phyloP scores from a whole-genome alignment of 2,888 invertebrate genomes.

The Mythimna lalbum region DNA sequence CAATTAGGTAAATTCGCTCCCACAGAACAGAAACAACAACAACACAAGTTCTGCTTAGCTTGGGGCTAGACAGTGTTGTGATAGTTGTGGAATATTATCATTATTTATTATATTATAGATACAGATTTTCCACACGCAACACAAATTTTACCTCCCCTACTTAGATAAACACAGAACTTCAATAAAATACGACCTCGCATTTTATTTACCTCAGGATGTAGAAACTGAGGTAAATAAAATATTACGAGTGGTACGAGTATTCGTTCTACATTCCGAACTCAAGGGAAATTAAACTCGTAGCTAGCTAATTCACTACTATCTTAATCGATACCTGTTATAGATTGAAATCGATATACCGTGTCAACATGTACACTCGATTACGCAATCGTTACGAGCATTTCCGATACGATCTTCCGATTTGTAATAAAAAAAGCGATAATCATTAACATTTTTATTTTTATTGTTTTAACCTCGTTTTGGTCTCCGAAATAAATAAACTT shows the following conservation, averaged over 20 bases:
- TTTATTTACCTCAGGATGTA: conserved; percentile 1
- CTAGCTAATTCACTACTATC: background rate
- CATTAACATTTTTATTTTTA: conserved; percentile 40
- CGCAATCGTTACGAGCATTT: conserved; percentile 29
- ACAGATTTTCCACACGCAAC: too few species aligned
- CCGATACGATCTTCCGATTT: conserved; percentile 35
- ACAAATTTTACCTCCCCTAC: too few species aligned
- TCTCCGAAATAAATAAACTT: conserved; percentile 35
- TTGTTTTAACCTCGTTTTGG: conserved; percentile 38
- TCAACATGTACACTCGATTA: conserved; percentile 30
- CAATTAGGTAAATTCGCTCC: too few species aligned
- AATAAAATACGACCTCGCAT: background rate
- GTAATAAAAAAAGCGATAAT: conserved; percentile 39
- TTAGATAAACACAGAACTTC: background rate
- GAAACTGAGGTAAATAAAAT: too few species aligned
- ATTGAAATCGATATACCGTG: conserved; percentile 19
- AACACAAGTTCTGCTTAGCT: too few species aligned
- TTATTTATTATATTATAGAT: too few species aligned
- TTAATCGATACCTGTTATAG: conserved; percentile 33
- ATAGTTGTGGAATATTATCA: too few species aligned
- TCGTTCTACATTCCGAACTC: conserved; percentile 9
- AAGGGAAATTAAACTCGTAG: conserved; percentile 25
- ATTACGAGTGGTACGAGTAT: too few species aligned
- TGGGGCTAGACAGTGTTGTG: too few species aligned
- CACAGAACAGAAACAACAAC: too few species aligned